A percentile compares a stretch with the other conserved stretches of the same genome.
phyloP scores from a whole-genome alignment of 1,140 invertebrate genomes.

The Halictus rubicundus region DNA sequence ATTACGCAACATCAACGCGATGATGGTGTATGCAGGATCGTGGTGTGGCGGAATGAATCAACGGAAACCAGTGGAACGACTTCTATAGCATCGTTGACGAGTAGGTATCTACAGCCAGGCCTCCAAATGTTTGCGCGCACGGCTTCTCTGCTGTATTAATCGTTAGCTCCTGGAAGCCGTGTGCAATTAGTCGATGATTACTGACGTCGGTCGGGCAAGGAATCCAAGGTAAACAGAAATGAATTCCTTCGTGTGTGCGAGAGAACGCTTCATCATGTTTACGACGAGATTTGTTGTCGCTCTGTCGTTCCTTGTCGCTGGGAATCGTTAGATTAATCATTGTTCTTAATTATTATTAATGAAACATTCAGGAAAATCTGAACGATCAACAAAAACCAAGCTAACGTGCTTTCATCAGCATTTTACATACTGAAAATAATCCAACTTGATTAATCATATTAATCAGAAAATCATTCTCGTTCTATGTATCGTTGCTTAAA shows the following conservation, averaged over 20 bases:
- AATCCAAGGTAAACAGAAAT: slow-evolving; percentile 1
- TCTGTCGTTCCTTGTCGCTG: background rate
- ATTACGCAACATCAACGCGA: slow-evolving; percentile 56
- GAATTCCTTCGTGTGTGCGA: background rate
- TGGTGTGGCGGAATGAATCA: slow-evolving; percentile 50
- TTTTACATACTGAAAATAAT: too few species aligned
- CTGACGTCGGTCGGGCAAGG: background rate
- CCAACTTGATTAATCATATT: too few species aligned
- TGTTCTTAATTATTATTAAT: too few species aligned
- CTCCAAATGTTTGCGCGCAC: slow-evolving; percentile 16
- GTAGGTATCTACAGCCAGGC: slow-evolving; percentile 29
- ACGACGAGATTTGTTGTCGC: background rate
- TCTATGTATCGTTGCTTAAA: too few species aligned
- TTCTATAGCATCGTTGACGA: slow-evolving; percentile 48
- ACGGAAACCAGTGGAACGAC: slow-evolving; percentile 52
- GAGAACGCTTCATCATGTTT: background rate
- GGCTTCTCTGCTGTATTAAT: slow-evolving; percentile 51
- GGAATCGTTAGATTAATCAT: too few species aligned
- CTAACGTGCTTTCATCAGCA: background rate
- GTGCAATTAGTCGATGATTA: slow-evolving; percentile 49
- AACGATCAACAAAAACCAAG: too few species aligned
- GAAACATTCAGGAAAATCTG: too few species aligned
- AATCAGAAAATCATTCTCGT: too few species aligned
- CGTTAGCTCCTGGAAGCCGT: slow-evolving; percentile 50
- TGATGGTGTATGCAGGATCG: slow-evolving; percentile 38